phyloP scores from a whole-genome alignment of 2,888 invertebrate genomes.

The Pseudanteris insignis region DNA sequence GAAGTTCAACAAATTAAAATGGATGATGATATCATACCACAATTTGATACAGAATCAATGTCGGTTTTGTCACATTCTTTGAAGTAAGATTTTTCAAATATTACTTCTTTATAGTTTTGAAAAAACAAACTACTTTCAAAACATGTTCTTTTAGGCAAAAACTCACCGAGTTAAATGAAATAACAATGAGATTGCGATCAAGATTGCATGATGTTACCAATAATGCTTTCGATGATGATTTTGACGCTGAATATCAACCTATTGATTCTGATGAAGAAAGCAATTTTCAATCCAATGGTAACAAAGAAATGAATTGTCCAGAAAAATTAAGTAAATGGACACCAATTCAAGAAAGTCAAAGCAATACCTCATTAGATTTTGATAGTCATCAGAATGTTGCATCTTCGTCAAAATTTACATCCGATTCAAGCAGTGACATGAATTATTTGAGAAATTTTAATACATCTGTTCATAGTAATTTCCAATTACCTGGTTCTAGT shows the following conservation, averaged over 20 bases:
- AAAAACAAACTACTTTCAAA: neutral
- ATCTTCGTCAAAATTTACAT: constrained; percentile 10
- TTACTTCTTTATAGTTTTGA: neutral
- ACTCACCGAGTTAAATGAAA: constrained; percentile 73
- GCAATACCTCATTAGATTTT: constrained; percentile 5
- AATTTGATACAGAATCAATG: constrained; percentile 57
- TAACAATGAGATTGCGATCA: constrained; percentile 71
- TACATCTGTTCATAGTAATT: constrained; percentile 20
- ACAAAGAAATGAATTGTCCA: constrained; percentile 38
- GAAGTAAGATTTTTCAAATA: constrained; percentile 51
- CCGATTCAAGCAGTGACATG: constrained; percentile 8
- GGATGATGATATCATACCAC: constrained; percentile 45
- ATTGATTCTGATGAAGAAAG: constrained; percentile 50
- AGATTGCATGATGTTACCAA: constrained; percentile 71
- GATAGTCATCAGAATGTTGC: constrained; percentile 1
- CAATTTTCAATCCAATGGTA: constrained; percentile 47
- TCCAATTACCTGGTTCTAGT: constrained; percentile 10
- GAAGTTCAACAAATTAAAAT: constrained; percentile 13
- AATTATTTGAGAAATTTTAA: constrained; percentile 23
- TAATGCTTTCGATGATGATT: constrained; percentile 69
- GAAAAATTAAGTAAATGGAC: constrained; percentile 36
- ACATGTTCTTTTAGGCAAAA: constrained; percentile 68
- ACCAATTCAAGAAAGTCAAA: constrained; percentile 8
- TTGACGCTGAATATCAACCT: constrained; percentile 69
- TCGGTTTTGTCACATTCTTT: constrained; percentile 60